phyloP scores from a whole-genome alignment of 2,888 invertebrate genomes.

The Tupiocoris notatus region DNA sequence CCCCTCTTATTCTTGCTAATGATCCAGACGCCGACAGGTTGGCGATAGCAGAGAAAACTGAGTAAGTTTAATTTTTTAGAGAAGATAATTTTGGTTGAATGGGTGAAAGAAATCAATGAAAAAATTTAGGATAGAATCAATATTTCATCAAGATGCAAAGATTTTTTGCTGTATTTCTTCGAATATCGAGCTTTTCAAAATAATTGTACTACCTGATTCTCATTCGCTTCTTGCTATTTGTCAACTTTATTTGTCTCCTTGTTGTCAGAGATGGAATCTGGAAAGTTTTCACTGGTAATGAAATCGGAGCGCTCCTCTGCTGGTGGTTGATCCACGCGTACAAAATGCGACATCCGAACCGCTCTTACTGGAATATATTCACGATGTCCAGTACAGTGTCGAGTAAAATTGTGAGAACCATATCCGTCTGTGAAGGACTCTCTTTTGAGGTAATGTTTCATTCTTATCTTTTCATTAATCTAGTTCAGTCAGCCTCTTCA shows the following conservation, averaged over 20 bases:
- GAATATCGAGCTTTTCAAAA: background rate
- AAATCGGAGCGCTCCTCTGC: conserved; percentile 87
- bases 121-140: no score
- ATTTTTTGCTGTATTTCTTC: no score
- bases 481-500: no score
- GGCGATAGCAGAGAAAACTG: conserved; percentile 83
- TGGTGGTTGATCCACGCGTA: conserved; percentile 76
- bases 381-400: conserved; percentile 94
- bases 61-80: no score
- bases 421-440: conserved; percentile 76
- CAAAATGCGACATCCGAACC: conserved; percentile 56
- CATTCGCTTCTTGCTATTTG: no score
- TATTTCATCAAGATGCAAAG: no score
- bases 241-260: background rate
- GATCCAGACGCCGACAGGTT: conserved; percentile 98
- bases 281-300: conserved; percentile 93
- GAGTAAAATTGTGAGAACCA: conserved; percentile 84
- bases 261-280: conserved; percentile 60
- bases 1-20: conserved; percentile 84
- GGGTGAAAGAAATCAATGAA: no score
- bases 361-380: conserved; percentile 64
- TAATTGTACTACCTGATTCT: background rate
- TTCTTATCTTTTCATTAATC: no score
- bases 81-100: no score
- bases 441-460: conserved; percentile 63